Base-by-base conservation (phyloP, 2,888 invertebrate genomes). In the Mongoloraphidia duomilia region DNA sequence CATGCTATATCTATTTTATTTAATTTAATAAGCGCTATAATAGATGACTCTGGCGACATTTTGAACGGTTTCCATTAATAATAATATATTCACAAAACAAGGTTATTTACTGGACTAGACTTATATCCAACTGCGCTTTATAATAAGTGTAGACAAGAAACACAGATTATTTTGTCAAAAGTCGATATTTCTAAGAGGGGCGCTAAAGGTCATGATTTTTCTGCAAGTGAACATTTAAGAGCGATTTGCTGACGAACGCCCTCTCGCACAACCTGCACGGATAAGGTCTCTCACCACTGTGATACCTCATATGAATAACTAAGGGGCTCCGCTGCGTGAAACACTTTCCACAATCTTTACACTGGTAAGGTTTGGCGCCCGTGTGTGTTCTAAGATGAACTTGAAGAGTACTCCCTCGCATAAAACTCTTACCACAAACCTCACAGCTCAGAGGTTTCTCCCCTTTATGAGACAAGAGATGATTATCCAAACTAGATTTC, bases 311-410 rank as follows among this genome's bases (percentile, higher is more conserved):
- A 53, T 73, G 73, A 47, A 71, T 69, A 9, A 70, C 70, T 11
- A 72, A 58, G 1, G 70, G 68, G 11, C 69, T 68, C 17, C 68
- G 61, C 55, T 72, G 72, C 1, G 71, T 69, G 56, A 72, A 72
- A 3, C 67, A 63, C 52, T 69, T 71, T 2, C 65, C 65, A 47
- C 72, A 72, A 46, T 65, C 63, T 44, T 69, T 67, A 54, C 72
- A 72, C 49, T 65, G 66, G 58, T 69, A 72, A 1, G 72, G 72
- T 44, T 71, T 72, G 49, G 70, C 71, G 0, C 72, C 72, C 1
- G 70, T 71, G 50, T 73, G 73, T 6, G 68, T 65, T 9, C 71
- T 58, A 45, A 66, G 58, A 54, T 73, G 73, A 58, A 68, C 65
- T 5, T 65, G 58, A n/a, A 72, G 57, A 51, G 68, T 69, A 50